Evolutionary conservation across 2,797 vertebrate species (phyloP).

Genomic region (Holocentrus rufus): DNA sequence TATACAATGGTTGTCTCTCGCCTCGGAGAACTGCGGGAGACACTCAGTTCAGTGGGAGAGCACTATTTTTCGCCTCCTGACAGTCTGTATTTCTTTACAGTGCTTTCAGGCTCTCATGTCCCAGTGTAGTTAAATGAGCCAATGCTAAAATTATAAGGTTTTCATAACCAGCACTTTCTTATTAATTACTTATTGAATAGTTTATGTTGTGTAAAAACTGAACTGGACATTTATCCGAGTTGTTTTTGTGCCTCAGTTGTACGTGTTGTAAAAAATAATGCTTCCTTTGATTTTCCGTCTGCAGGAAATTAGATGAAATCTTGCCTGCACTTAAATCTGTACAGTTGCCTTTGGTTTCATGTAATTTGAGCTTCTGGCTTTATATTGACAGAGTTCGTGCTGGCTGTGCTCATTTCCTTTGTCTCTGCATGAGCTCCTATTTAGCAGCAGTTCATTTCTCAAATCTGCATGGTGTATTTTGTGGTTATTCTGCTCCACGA

Average conservation of each 20-base stretch:
- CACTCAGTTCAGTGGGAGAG: conserved; percentile 26
- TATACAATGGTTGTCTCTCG: conserved; percentile 55
- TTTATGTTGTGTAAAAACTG: neutral
- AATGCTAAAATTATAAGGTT: conserved; percentile 1
- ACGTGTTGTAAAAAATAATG: neutral
- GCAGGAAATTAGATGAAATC: conserved; percentile 32
- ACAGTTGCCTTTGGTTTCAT: conserved; percentile 23
- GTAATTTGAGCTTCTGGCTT: conserved; percentile 43
- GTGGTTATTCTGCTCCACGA: conserved; percentile 25
- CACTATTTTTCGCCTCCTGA: conserved; percentile 12
- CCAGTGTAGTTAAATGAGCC: neutral
- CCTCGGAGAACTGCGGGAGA: conserved; percentile 24
- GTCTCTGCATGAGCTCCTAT: conserved; percentile 40
- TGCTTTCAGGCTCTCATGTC: conserved; percentile 4
- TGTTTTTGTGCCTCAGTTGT: conserved; percentile 1
- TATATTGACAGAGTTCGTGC: conserved; percentile 35
- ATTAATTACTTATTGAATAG: neutral
- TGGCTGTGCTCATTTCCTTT: conserved; percentile 29
- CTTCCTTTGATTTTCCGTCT: conserved; percentile 24
- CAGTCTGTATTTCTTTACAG: conserved; percentile 12
- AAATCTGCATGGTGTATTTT: conserved; percentile 29
- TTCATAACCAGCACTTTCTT: neutral
- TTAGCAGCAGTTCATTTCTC: conserved; percentile 28
- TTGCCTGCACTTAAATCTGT: conserved; percentile 34
- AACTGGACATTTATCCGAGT: neutral